Conservation (phyloP, 92 coral and sea anemone genomes). For the Hydrozoanthus gracilis region DNA sequence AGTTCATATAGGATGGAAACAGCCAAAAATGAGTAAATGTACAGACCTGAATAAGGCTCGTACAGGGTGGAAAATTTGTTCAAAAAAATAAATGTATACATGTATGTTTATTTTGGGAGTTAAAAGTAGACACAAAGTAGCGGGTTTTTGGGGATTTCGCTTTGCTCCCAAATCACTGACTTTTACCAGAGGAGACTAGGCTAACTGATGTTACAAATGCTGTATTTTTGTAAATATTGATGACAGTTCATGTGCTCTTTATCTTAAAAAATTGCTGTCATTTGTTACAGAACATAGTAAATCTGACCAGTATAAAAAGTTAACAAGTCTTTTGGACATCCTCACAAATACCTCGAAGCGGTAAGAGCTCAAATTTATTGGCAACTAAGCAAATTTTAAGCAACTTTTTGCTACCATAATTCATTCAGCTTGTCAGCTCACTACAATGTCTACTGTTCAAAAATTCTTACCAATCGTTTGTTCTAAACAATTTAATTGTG, state of each 20-base stretch:
- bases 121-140: neutral
- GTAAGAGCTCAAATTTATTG: constrained; percentile 22
- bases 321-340: constrained; percentile 86
- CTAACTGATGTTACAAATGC: neutral
- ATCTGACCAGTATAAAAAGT: constrained; percentile 72
- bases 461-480: too few relatives aligned
- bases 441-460: too few relatives aligned
- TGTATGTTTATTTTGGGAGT: neutral
- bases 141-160: neutral
- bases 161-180: neutral
- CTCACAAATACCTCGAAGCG: constrained; percentile 87
- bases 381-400: neutral
- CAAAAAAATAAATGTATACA: neutral
- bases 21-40: neutral
- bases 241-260: neutral
- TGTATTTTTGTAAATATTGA: neutral
- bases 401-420: neutral
- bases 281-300: constrained; percentile 72
- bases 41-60: neutral
- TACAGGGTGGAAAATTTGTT: too few relatives aligned
- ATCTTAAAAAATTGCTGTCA: neutral
- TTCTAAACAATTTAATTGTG: too few relatives aligned
- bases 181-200: neutral
- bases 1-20: too few relatives aligned
- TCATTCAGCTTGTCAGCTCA: too few relatives aligned